A percentile compares a stretch with the other conserved stretches of the same genome.
These are phyloP conservation scores for Apis laboriosa DNA, from an alignment of 1,140 invertebrate genomes.

Conservation along the genomic window DNA sequence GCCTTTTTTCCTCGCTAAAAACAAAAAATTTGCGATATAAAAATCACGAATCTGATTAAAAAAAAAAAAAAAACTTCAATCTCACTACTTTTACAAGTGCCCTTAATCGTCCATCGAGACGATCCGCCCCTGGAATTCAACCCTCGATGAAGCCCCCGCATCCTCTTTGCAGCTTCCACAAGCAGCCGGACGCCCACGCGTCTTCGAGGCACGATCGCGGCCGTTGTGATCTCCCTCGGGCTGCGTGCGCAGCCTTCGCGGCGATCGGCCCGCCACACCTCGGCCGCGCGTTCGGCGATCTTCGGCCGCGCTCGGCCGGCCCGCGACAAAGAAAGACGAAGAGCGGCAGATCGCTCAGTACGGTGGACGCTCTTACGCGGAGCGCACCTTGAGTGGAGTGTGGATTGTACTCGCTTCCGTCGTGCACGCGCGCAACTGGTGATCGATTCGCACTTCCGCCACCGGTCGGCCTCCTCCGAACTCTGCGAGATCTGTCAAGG, in stretches of 20 bases:
- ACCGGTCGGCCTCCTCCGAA: slow-evolving; percentile 55
- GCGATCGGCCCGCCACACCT: slow-evolving; percentile 49
- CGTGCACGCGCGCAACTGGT: slow-evolving; percentile 68
- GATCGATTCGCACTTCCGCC: slow-evolving; percentile 65
- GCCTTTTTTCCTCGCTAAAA: not conserved
- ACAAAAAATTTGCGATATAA: not conserved
- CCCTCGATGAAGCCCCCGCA: slow-evolving; percentile 26
- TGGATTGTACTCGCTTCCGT: slow-evolving; percentile 2
- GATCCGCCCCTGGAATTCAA: slow-evolving; percentile 49
- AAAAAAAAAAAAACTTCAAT: not conserved
- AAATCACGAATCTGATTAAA: not conserved
- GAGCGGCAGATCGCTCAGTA: slow-evolving; percentile 62
- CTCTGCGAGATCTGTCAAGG: slow-evolving; percentile 53
- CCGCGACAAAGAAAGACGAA: slow-evolving; percentile 53
- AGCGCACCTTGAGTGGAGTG: slow-evolving; percentile 57
- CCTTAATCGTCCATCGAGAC: slow-evolving; percentile 27
- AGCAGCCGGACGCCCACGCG: slow-evolving; percentile 64
- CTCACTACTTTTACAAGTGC: slow-evolving; percentile 18
- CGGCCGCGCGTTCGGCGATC: slow-evolving; percentile 50
- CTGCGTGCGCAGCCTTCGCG: slow-evolving; percentile 57
- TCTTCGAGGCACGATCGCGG: slow-evolving; percentile 50
- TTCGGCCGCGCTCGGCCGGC: slow-evolving; percentile 57
- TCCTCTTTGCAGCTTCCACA: slow-evolving; percentile 41
- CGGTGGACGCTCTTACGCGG: slow-evolving; percentile 68
- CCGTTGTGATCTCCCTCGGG: slow-evolving; percentile 33